Evolutionary conservation across 2,888 invertebrate genomes (phyloP).

Genomic region (Oscheius myriophilus): DNA sequence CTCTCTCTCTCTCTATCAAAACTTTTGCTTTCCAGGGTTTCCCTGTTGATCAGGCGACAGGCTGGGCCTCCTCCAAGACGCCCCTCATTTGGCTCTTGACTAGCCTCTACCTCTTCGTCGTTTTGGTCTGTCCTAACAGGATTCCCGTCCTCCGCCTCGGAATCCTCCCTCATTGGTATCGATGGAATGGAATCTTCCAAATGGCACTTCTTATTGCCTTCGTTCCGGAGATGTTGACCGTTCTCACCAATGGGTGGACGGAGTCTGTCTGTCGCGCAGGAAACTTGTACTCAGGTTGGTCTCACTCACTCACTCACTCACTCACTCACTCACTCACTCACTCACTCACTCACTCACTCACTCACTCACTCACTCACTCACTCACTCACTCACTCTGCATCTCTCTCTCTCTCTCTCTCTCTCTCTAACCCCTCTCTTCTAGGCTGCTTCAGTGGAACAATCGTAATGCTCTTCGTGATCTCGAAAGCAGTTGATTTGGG

Average conservation of each 20-base stretch:
- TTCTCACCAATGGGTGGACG: slow-evolving; percentile 38
- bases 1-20: not conserved
- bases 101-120: slow-evolving; percentile 20
- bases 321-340: not conserved
- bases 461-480: slow-evolving; percentile 41
- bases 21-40: too few relatives aligned
- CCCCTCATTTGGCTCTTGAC: slow-evolving; percentile 17
- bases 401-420: not conserved
- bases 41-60: not conserved
- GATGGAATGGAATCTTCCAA: slow-evolving; percentile 37
- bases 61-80: slow-evolving; percentile 12
- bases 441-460: slow-evolving; percentile 8
- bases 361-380: not conserved
- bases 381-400: not conserved
- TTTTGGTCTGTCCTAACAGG: slow-evolving; percentile 12
- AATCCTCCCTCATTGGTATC: slow-evolving; percentile 42
- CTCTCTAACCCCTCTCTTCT: not conserved
- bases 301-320: not conserved
- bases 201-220: slow-evolving; percentile 31
- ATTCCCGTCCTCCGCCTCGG: slow-evolving; percentile 33
- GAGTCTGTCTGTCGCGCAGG: slow-evolving; percentile 40
- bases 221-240: slow-evolving; percentile 38
- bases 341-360: not conserved
- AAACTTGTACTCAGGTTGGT: slow-evolving; percentile 39
- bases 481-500: slow-evolving; percentile 39